Evolutionary conservation across 35 echinoderm and acorn worm species (phyloP), one percentile per base, ranked within the genome.

Genomic region (Acanthaster planci): DNA sequence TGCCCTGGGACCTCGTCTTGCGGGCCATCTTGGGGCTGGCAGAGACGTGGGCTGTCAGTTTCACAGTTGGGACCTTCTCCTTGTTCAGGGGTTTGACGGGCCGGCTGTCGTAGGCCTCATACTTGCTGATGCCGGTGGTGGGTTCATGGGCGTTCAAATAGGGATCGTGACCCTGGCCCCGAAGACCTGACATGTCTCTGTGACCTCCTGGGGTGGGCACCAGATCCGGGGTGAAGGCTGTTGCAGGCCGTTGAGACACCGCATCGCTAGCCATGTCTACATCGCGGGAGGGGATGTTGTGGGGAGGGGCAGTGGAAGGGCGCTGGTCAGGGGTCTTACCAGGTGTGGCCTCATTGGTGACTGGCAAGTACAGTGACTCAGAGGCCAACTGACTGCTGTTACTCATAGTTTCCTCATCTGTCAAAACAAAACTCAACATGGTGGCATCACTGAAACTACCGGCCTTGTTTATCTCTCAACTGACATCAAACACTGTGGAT

Each of bases 31-130:
- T 50, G n/a, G 59, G 8, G 78, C 39, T 30, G 27, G 67, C 51
- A 7, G 35, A 34, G 35, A 39, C 40, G 17, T 77, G 60, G 34
- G 36, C 56, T 23, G 19, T 53, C 17, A 21, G 55, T 38, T 34
- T 39, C 39, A 9, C 37, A 72, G 38, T 55, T 9, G 21, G 37
- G 26, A 36, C 30, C 72, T 18, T 56, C 53, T 30, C 44, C 76
- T 39, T 84, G 79, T 21, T 36, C 18, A 84, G 75, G 7, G 93
- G 50, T 64, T 95, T 87, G n/a, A 91, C 55, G 2, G 93, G 93
- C 6, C 93, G 37, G 26, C 81, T 86, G 16, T 95, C 93, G 56
- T 95, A 91, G 52, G 76, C 79, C 26, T 95, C 89, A 51, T 91
- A 95, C 52, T 91, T 90, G 15, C 88, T 91, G 15, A 87, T 30